phyloP scores from a whole-genome alignment of 2,888 invertebrate genomes.

The Nymphalis polychloros region DNA sequence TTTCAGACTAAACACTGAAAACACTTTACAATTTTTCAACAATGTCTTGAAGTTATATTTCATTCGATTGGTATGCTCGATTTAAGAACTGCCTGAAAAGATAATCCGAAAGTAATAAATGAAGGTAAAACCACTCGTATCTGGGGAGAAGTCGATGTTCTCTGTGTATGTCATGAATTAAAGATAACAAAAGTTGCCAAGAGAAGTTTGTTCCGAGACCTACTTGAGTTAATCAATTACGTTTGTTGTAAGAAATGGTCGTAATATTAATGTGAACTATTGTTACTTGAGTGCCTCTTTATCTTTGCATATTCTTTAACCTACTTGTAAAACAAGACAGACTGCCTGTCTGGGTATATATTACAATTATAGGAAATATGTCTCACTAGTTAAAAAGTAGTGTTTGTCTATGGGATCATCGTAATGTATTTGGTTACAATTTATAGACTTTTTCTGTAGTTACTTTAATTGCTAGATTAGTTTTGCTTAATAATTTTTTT shows the following conservation, averaged over 20 bases:
- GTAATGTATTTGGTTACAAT: too few species aligned
- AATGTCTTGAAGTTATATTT: neutral
- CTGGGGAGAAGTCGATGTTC: slow-evolving; percentile 23
- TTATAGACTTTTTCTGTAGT: too few species aligned
- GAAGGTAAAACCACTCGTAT: slow-evolving; percentile 31
- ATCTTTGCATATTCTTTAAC: too few species aligned
- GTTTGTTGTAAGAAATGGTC: neutral
- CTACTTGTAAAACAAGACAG: too few species aligned
- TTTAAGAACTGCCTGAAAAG: slow-evolving; percentile 21
- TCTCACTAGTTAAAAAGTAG: too few species aligned
- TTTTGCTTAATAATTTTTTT: too few species aligned
- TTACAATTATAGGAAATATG: too few species aligned
- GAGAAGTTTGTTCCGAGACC: slow-evolving; percentile 17
- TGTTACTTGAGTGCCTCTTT: neutral
- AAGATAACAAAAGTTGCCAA: slow-evolving; percentile 25
- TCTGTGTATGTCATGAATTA: slow-evolving; percentile 28
- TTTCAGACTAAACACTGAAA: neutral
- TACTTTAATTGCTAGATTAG: too few species aligned
- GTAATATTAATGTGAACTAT: slow-evolving; percentile 7
- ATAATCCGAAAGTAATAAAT: slow-evolving; percentile 27
- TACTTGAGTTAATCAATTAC: slow-evolving; percentile 14
- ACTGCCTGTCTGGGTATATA: too few species aligned
- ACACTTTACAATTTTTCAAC: neutral
- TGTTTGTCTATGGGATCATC: too few species aligned
- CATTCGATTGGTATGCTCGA: slow-evolving; percentile 19